These are phyloP conservation scores for Netelia melanura DNA, from an alignment of 2,888 invertebrate species.

Conservation along the genomic window DNA sequence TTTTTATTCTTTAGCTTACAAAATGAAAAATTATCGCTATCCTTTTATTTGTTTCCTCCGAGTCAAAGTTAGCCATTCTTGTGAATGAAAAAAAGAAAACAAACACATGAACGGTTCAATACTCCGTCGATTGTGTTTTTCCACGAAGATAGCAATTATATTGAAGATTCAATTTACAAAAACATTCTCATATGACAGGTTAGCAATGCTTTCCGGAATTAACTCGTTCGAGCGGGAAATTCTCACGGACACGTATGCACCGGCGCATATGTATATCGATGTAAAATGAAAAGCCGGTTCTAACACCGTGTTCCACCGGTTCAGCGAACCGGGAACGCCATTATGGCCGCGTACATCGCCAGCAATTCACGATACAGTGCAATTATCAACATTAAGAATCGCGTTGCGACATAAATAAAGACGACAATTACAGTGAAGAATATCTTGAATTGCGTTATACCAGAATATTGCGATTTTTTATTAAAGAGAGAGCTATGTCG, in stretches of 20 bases:
- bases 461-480: not conserved
- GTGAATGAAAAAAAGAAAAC: not conserved
- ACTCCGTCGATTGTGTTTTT: not conserved
- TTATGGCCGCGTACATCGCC: slow-evolving; percentile 58
- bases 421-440: not conserved
- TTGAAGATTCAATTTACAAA: too few species aligned
- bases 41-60: not conserved
- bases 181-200: not conserved
- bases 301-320: slow-evolving; percentile 42
- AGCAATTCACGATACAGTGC: slow-evolving; percentile 27
- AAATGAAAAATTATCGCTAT: not conserved
- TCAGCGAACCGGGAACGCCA: slow-evolving; percentile 64
- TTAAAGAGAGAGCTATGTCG: slow-evolving; percentile 47
- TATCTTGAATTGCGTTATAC: not conserved
- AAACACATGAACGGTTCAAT: slow-evolving; percentile 38
- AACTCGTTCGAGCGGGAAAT: not conserved
- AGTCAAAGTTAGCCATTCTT: not conserved
- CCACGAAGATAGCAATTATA: too few species aligned
- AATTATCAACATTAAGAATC: slow-evolving; percentile 25
- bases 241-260: not conserved
- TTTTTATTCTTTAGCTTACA: not conserved
- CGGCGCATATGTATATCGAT: not conserved
- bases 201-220: not conserved
- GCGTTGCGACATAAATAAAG: not conserved
- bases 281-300: slow-evolving; percentile 53